Evolutionary conservation across 2,888 invertebrate species (phyloP).

Genomic region (Catotricha subobsoleta): DNA sequence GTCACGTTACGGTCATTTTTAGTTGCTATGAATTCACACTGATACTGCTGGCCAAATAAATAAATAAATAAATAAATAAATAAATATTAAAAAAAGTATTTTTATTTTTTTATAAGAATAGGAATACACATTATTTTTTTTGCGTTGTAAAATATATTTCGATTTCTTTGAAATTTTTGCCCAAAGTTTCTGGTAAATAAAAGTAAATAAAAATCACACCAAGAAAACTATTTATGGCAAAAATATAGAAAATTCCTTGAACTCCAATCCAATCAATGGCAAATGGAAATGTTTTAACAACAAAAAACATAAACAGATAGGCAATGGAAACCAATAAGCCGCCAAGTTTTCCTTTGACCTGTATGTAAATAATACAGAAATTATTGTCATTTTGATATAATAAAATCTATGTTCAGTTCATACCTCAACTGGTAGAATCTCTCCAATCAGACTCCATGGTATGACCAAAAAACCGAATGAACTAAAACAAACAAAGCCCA

Average conservation of each 20-base stretch:
- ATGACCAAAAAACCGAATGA: constrained; percentile 36
- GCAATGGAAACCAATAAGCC: constrained; percentile 34
- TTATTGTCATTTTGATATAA: background rate
- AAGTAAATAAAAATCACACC: constrained; percentile 31
- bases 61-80: no score
- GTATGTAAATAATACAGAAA: constrained; percentile 10
- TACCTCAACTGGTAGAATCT: constrained; percentile 14
- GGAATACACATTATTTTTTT: no score
- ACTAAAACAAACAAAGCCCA: constrained; percentile 35
- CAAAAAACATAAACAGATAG: constrained; percentile 35
- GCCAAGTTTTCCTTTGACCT: constrained; percentile 33
- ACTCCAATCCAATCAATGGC: constrained; percentile 26
- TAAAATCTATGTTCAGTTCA: background rate
- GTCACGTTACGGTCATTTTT: no score
- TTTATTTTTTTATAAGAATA: no score
- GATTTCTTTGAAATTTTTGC: constrained; percentile 36
- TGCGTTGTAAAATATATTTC: constrained; percentile 27
- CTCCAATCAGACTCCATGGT: constrained; percentile 38
- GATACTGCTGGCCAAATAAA: no score
- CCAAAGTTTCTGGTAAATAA: constrained; percentile 38
- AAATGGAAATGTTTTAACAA: constrained; percentile 34
- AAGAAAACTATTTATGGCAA: constrained; percentile 29
- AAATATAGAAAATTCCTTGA: constrained; percentile 31
- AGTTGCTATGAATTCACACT: no score
- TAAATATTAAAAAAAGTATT: no score